Conservation (phyloP, 2,797 vertebrate genomes). For the Esox masquinongy region DNA sequence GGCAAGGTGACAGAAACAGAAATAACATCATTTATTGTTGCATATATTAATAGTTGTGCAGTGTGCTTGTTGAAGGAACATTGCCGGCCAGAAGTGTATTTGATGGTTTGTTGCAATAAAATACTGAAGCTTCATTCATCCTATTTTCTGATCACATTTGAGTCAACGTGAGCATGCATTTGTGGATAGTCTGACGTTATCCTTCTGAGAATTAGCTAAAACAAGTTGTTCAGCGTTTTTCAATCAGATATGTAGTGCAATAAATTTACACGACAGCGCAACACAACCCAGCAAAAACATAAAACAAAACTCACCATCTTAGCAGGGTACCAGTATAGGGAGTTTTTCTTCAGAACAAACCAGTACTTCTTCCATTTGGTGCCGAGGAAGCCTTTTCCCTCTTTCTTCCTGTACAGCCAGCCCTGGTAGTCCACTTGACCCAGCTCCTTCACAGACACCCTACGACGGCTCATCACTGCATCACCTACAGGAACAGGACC, state of each 20-base stretch:
- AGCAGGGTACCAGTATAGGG: constrained; percentile 85
- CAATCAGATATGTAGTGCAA: no score
- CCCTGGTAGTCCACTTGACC: constrained; percentile 82
- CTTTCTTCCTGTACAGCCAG: constrained; percentile 88
- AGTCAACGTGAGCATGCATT: not conserved
- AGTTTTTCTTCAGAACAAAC: constrained; percentile 85
- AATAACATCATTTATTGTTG: not conserved
- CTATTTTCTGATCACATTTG: not conserved
- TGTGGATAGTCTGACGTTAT: not conserved
- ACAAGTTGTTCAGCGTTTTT: not conserved
- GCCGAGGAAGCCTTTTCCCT: constrained; percentile 81
- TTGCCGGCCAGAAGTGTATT: not conserved
- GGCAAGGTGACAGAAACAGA: constrained; percentile 2
- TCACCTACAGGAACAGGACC: constrained; percentile 53
- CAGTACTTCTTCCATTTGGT: constrained; percentile 91
- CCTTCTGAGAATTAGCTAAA: not conserved
- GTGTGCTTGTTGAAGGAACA: not conserved
- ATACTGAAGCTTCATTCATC: not conserved
- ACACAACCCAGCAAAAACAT: not conserved
- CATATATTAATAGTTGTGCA: not conserved
- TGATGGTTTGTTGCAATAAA: not conserved
- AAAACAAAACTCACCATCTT: constrained; percentile 75
- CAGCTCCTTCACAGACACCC: constrained; percentile 86
- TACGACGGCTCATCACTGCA: constrained; percentile 82
- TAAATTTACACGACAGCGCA: not conserved